Evolutionary conservation across 2,113 vertebrate species (phyloP), one percentile per base, ranked within the genome.

Genomic region (Nothobranchius furzeri): DNA sequence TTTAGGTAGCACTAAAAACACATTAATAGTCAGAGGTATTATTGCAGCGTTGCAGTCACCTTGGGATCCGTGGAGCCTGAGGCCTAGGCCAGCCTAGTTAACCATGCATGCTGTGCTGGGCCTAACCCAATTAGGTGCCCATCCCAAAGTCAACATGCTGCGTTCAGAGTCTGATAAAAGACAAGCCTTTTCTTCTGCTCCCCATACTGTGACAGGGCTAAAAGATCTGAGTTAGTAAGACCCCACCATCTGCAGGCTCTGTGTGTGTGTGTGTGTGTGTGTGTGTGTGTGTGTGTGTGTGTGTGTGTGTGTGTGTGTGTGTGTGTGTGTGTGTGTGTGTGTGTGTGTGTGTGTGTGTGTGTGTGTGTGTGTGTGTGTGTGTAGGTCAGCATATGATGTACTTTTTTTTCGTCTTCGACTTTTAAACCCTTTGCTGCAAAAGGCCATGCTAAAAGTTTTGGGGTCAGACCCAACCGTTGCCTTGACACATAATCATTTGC

Each of bases 111-210:
- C 87, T 89, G 85, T 64, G 81, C 86, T 62, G 78, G 81, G 75
- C 64, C 81, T 84, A 89, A 89, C 87, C 86, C 88, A 88, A 91
- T 89, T 90, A 90, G 87, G 84, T 88, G 86, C 81, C 20, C 89
- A 81, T 88, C 86, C 82, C 87, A 86, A 85, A 88, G 90, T 90
- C 90, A 90, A 88, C 86, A 87, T 56, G 81, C 90, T 87, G 85
- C 24, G 79, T 74, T 86, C 78, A 65, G 74, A 59, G 79, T 35
- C 79, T 82, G 83, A 89, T 79, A 81, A 80, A 89, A 87, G 84
- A 87, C 81, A 40, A 74, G 85, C 65, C 68, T 81, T 83, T 75
- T 85, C 74, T 71, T 82, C 76, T 72, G 71, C 82, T 65, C 2
- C 67, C 75, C 86, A 80, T 42, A 73, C 82, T 84, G 78, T 54